Evolutionary conservation across 1,140 invertebrate genomes (phyloP).

Genomic region (Dendroctonus ponderosae): DNA sequence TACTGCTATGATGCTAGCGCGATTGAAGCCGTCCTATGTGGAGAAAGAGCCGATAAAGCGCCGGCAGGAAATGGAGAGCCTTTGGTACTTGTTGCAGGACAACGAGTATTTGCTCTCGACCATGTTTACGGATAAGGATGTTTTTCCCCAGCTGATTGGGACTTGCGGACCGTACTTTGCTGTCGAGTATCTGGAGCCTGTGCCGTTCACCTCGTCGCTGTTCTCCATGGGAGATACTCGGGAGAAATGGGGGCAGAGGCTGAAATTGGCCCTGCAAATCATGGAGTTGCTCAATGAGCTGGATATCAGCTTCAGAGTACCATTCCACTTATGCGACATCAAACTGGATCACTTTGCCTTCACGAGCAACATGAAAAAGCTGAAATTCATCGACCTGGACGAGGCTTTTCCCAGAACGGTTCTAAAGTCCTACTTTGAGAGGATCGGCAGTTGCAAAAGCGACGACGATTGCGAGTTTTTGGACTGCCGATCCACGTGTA

Average conservation of each 20-base stretch:
- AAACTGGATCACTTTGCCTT: constrained; percentile 68
- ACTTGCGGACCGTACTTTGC: constrained; percentile 64
- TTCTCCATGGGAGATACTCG: constrained; percentile 47
- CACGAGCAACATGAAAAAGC: constrained; percentile 52
- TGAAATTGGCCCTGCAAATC: constrained; percentile 60
- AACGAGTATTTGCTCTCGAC: constrained; percentile 65
- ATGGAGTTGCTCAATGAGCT: constrained; percentile 61
- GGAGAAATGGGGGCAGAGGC: constrained; percentile 54
- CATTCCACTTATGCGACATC: constrained; percentile 65
- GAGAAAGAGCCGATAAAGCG: constrained; percentile 49
- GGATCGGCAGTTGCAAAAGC: constrained; percentile 53
- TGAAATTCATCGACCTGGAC: constrained; percentile 64
- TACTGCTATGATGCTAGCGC: constrained; percentile 53
- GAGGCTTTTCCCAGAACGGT: constrained; percentile 55
- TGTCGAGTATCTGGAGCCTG: constrained; percentile 59
- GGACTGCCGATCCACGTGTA: constrained; percentile 63
- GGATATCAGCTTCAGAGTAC: constrained; percentile 57
- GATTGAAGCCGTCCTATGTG: constrained; percentile 50
- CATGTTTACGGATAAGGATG: constrained; percentile 57
- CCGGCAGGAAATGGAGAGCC: constrained; percentile 60
- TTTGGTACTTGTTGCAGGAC: constrained; percentile 64
- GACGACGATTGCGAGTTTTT: constrained; percentile 65
- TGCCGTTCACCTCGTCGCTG: constrained; percentile 37
- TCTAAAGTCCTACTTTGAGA: constrained; percentile 50
- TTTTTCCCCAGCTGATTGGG: constrained; percentile 64